Evolutionary conservation across 2,113 vertebrate genomes (phyloP).

Genomic region (Tautogolabrus adspersus): DNA sequence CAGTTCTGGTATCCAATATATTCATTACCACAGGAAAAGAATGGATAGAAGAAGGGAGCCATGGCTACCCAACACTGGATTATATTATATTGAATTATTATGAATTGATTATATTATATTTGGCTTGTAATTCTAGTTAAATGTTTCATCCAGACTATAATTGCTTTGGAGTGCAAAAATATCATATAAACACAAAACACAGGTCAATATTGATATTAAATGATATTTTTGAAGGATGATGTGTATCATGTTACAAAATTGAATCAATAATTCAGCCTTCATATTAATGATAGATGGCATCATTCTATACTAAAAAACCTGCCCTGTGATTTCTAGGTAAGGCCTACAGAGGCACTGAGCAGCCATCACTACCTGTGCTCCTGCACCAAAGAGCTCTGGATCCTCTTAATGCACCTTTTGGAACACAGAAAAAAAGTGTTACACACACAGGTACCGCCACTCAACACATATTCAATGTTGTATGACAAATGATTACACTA

Average conservation of each 20-base stretch:
- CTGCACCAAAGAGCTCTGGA: conserved; percentile 94
- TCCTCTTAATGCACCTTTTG: conserved; percentile 90
- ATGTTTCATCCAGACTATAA: not conserved
- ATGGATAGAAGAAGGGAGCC: not conserved
- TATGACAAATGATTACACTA: not conserved
- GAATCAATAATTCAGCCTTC: not conserved
- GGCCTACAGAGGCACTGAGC: conserved; percentile 89
- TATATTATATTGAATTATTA: not conserved
- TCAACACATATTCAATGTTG: not conserved
- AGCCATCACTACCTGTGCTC: conserved; percentile 87
- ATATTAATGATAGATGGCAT: not conserved
- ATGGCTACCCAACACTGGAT: not conserved
- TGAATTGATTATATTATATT: too few species aligned
- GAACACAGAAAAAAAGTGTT: conserved; percentile 88
- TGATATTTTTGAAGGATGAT: not conserved
- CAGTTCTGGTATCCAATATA: not conserved
- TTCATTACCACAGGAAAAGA: conserved; percentile 8
- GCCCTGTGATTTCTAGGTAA: conserved; percentile 82
- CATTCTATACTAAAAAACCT: not conserved
- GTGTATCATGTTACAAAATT: not conserved
- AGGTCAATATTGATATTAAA: not conserved
- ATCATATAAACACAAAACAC: not conserved
- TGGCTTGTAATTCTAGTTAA: not conserved
- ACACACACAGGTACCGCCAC: conserved; percentile 87
- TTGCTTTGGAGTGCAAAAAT: not conserved